A percentile compares a stretch with the other conserved stretches of the same genome.
These are phyloP conservation scores for Myiagra hebetior DNA, from an alignment of 2,113 vertebrate genomes.

Conservation along the genomic window DNA sequence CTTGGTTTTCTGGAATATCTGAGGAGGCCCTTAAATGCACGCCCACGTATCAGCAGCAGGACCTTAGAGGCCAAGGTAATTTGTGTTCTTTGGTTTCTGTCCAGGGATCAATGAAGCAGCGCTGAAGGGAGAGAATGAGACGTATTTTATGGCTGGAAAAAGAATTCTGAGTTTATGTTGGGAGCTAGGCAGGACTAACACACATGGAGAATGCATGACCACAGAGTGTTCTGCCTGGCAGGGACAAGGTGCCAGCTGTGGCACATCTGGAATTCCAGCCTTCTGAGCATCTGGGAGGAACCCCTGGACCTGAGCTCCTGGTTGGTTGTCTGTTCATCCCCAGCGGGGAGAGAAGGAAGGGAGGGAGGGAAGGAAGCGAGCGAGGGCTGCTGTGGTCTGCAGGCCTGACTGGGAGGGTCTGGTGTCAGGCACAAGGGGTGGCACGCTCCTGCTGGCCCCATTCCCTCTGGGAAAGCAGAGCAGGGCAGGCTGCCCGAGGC, in stretches of 20 bases:
- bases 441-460: neutral
- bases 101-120: neutral
- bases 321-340: fast-evolving
- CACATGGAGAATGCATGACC: neutral
- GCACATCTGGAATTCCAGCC: neutral
- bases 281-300: neutral
- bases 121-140: neutral
- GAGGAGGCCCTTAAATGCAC: neutral
- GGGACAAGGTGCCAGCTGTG: neutral
- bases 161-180: neutral
- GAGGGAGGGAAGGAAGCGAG: neutral
- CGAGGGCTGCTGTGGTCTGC: fast-evolving
- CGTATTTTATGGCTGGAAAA: neutral
- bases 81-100: neutral
- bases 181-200: neutral
- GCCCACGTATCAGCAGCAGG: neutral
- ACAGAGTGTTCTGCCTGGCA: neutral
- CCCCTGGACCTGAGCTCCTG: neutral
- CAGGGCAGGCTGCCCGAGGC: neutral
- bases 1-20: neutral
- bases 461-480: neutral
- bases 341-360: neutral
- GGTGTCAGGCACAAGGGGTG: neutral
- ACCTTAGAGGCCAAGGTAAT: neutral
- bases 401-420: neutral